phyloP scores from a whole-genome alignment of 1,140 invertebrate genomes.

The Elymnias hypermnestra region DNA sequence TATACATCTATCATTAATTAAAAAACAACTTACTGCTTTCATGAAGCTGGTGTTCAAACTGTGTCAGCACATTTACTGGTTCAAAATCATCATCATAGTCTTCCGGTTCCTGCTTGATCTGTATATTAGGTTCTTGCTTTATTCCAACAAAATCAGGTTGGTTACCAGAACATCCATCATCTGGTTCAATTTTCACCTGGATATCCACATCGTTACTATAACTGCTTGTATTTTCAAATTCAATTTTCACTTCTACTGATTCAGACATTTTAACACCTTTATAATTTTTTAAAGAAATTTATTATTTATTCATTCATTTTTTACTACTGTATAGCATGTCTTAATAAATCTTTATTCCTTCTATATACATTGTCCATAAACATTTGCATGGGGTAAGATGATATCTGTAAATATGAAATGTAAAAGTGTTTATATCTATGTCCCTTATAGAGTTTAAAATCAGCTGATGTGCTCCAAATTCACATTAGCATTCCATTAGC shows the following conservation, averaged over 20 bases:
- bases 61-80: neutral
- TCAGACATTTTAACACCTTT: neutral
- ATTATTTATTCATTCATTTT: neutral
- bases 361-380: too few relatives aligned
- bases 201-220: neutral
- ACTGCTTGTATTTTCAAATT: neutral
- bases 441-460: too few relatives aligned
- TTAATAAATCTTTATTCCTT: too few relatives aligned
- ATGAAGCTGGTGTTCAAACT: neutral
- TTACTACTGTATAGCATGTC: too few relatives aligned
- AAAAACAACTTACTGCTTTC: slow-evolving; percentile 3
- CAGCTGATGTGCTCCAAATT: too few relatives aligned
- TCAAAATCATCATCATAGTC: neutral
- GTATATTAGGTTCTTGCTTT: slow-evolving; percentile 8
- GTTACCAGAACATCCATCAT: neutral
- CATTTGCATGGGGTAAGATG: too few relatives aligned
- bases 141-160: slow-evolving; percentile 9
- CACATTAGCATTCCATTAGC: too few relatives aligned
- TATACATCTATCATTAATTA: too few relatives aligned
- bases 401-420: too few relatives aligned
- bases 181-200: slow-evolving; percentile 7
- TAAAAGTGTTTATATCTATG: too few relatives aligned
- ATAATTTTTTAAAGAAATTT: neutral
- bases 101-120: slow-evolving; percentile 9
- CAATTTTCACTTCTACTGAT: slow-evolving; percentile 11